Evolutionary conservation across 2,888 invertebrate species (phyloP).

Genomic region (Drosophila dives): DNA sequence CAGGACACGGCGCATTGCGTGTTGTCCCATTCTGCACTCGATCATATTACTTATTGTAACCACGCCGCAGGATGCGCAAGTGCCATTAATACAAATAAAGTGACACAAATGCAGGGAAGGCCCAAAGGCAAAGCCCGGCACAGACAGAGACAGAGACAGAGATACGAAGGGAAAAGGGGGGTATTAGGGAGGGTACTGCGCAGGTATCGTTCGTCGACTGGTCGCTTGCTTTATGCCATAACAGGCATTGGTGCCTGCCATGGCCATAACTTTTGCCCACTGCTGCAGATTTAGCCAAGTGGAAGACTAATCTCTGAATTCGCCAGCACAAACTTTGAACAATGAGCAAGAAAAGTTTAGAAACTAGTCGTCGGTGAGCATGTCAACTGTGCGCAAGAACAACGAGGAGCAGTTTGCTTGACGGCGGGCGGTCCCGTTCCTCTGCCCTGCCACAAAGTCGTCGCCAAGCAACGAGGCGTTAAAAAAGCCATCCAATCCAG

Average conservation of each 20-base stretch:
- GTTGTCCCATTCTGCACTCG: conserved; percentile 60
- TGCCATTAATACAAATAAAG: conserved; percentile 81
- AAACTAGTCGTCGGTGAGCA: conserved; percentile 74
- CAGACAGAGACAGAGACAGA: background rate
- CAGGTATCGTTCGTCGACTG: conserved; percentile 54
- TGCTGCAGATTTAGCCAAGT: conserved; percentile 78
- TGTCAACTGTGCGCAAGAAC: conserved; percentile 75
- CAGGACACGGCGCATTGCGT: conserved; percentile 25
- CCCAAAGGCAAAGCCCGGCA: conserved; percentile 25
- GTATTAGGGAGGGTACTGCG: conserved; percentile 17
- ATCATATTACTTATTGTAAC: conserved; percentile 78
- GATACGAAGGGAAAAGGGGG: background rate
- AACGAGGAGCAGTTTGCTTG: conserved; percentile 62
- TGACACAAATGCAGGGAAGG: conserved; percentile 67
- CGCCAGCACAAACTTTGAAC: conserved; percentile 71
- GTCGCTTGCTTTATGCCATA: conserved; percentile 51
- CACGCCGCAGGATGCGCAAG: conserved; percentile 78
- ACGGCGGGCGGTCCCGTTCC: conserved; percentile 57
- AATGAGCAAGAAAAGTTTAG: conserved; percentile 73
- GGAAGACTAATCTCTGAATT: conserved; percentile 81
- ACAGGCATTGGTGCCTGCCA: conserved; percentile 38
- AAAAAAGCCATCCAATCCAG: conserved; percentile 46
- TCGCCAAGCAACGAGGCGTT: conserved; percentile 67
- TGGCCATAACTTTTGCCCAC: conserved; percentile 70
- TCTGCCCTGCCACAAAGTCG: conserved; percentile 15